Evolutionary conservation across 2,888 invertebrate species (phyloP), one percentile per base, ranked within the genome.

Genomic region (Polietes domitor): DNA sequence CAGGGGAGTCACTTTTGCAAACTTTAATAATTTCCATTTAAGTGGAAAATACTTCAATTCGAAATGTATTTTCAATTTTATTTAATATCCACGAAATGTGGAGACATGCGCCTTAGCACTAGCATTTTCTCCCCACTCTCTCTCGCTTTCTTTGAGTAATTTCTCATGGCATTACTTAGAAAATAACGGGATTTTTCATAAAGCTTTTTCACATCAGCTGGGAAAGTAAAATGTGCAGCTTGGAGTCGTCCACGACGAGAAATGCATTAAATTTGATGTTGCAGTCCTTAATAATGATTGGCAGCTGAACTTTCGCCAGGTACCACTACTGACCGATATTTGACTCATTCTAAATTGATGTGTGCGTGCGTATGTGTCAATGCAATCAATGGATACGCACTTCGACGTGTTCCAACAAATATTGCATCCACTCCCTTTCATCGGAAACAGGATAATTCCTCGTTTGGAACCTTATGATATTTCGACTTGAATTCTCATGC

Each of bases 211-310:
- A 50, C 63, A 77, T 74, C 83, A 83, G 83, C 83, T 83, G 83
- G n/a, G 15, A n/a, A 47, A 17, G 32, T 74, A n/a, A 24, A 0
- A 12, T 47, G 15, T 77, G 41, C 43, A 24, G 10, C 61, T 28
- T 32, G 47, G 26, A 47, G 76, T 58, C 83, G 77, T 76, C 70
- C 80, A 74, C 63, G 77, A 80, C 77, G 63, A 70, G 55, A 75
- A 77, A 63, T 83, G 80, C 73, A 70, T 74, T 83, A 47, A 74
- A 71, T 77, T 77, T 73, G 37, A 24, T 63, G 80, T 76, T 71
- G 63, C 74, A 43, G 80, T 77, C 80, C 63, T 80, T 80, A 80
- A 83, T 80, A 77, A 83, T 70, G 47, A 77, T 77, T 80, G 80
- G 74, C 80, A 80, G 43, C n/a, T 80, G 83, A 80, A 80, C 83